phyloP scores from a whole-genome alignment of 2,113 vertebrate species.

The Vulpes ferrilata region DNA sequence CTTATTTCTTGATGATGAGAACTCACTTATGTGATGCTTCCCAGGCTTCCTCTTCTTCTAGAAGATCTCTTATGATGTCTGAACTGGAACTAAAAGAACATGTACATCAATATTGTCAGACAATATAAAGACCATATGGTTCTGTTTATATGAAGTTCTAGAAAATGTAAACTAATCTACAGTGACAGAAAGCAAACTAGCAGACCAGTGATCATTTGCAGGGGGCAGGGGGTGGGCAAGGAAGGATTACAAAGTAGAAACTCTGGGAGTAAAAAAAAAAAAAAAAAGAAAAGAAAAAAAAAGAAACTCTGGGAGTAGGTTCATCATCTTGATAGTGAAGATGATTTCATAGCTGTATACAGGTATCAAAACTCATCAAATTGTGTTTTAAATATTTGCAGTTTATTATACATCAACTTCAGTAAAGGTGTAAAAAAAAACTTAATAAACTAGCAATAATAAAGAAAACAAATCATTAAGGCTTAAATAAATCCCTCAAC shows the following conservation, averaged over 20 bases:
- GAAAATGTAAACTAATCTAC: neutral
- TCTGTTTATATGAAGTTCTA: neutral
- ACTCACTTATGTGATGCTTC: constrained; percentile 84
- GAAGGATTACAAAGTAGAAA: neutral
- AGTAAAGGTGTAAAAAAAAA: neutral
- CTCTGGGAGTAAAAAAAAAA: too few relatives aligned
- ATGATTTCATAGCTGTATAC: neutral
- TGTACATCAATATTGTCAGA: neutral
- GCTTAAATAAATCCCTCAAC: constrained; percentile 31
- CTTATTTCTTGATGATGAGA: neutral
- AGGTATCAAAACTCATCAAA: neutral
- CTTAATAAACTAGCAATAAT: neutral
- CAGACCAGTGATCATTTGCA: neutral
- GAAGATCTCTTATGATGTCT: constrained; percentile 88
- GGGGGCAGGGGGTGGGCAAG: fast-evolving
- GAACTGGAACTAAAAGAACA: constrained; percentile 87
- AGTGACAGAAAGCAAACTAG: neutral
- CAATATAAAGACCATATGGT: neutral
- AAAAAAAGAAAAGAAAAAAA: neutral
- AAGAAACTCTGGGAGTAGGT: neutral
- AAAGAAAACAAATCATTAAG: neutral
- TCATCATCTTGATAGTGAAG: neutral
- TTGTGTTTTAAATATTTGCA: neutral
- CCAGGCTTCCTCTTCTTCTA: constrained; percentile 74
- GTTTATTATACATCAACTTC: neutral